Base-by-base conservation (phyloP, 2,888 invertebrate genomes). In the Athalia rosae region DNA sequence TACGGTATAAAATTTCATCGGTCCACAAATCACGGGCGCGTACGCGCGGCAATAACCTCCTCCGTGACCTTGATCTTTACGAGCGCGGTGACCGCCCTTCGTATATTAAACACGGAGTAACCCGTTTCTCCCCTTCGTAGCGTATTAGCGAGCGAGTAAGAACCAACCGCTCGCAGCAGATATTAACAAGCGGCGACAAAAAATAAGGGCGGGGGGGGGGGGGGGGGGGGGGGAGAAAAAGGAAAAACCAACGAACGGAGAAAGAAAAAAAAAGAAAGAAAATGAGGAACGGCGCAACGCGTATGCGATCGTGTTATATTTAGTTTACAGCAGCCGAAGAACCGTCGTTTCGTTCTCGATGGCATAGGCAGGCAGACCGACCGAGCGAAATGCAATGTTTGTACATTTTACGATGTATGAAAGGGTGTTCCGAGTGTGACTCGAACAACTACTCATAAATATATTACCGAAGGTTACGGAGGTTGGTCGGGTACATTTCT, bases 381-480 rank as follows among this genome's bases (percentile, higher is more conserved):
- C 83, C 76, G 61, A 77, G 28, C 59, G 66, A 47, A 78, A 28
- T 28, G 28, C 28, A 28, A 28, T 28, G 28, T 28, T 28, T 28
- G 79, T 61, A 67, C 67, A 76, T 69, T 77, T 77, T 76, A 76
- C 73, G 77, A 80, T 66, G 59, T 78, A 53, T 69, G 76, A 74
- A 73, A 80, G 77, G 76, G 73, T 73, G 81, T 79, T 80, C 71
- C 79, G 81, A 83, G 81, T 81, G 83, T 81, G 83, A 83, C 81
- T 82, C 80, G 83, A 85, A 85, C 84, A 84, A 81, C 81, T 83
- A 83, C 85, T 83, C 83, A 82, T 83, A 85, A 83, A 83, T 84
- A 28, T 28, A 84, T 83, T 79, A 76, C 78, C 79, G 81, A 80
- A 82, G 81, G 79, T 79, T 79, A 77, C 61, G 61, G 62, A 50